Percentiles rank a stretch among this genome's conserved stretches.
Evolutionary conservation across 2,113 vertebrate species (phyloP).

Genomic region (Phalacrocorax pelagicus): DNA sequence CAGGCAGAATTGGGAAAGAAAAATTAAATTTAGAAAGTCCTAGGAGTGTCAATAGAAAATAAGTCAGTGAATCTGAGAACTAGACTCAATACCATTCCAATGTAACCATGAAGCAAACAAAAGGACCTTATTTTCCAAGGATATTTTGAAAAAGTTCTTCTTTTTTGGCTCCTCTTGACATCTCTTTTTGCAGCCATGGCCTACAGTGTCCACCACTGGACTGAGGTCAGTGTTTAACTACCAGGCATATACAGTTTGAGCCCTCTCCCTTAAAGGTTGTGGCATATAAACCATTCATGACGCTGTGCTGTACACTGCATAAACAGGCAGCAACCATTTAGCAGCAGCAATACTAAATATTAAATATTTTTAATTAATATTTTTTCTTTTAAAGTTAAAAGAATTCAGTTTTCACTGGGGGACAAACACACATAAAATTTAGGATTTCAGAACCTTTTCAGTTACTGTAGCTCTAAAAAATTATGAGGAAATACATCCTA

Average conservation of each 20-base stretch:
- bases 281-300: neutral
- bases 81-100: neutral
- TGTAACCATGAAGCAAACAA: neutral
- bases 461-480: neutral
- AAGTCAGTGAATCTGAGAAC: neutral
- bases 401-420: neutral
- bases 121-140: neutral
- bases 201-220: neutral
- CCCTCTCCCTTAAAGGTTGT: neutral
- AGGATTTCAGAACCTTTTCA: neutral
- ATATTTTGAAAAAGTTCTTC: neutral
- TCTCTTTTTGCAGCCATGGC: neutral
- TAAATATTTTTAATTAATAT: neutral
- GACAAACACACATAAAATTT: neutral
- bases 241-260: neutral
- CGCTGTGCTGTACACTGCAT: neutral
- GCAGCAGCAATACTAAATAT: neutral
- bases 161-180: neutral
- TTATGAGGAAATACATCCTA: neutral
- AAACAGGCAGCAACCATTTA: neutral
- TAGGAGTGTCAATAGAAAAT: neutral
- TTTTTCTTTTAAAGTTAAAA: neutral
- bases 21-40: neutral
- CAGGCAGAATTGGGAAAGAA: neutral
- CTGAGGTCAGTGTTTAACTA: neutral